Evolutionary conservation across 2,888 invertebrate species (phyloP).

Genomic region (Lithosia quadra): DNA sequence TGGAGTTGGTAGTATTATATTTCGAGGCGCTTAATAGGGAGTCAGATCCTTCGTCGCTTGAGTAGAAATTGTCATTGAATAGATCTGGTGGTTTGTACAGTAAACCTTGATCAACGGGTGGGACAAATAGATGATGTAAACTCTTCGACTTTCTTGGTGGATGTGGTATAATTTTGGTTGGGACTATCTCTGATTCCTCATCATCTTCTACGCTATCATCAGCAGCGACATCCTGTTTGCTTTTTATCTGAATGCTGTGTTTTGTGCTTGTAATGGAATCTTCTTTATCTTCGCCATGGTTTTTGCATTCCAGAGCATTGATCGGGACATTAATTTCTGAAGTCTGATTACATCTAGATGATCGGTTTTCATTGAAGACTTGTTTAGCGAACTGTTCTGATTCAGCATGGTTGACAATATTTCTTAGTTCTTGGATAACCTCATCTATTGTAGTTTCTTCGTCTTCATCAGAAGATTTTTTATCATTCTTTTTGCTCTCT

Average conservation of each 20-base stretch:
- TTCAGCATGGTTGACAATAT: constrained; percentile 95
- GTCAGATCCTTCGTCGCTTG: constrained; percentile 90
- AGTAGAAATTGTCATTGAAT: constrained; percentile 87
- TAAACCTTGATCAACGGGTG: constrained; percentile 87
- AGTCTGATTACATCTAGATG: constrained; percentile 76
- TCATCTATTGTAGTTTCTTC: constrained; percentile 95
- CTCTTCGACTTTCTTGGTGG: constrained; percentile 93
- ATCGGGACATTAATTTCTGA: constrained; percentile 78
- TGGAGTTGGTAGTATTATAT: constrained; percentile 72
- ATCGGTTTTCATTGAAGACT: constrained; percentile 64
- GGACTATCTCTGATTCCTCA: constrained; percentile 90
- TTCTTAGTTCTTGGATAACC: constrained; percentile 94
- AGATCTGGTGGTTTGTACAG: constrained; percentile 85
- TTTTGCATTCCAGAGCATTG: constrained; percentile 69
- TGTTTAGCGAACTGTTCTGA: constrained; percentile 88
- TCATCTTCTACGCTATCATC: constrained; percentile 82
- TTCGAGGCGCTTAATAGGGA: constrained; percentile 89
- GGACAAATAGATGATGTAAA: constrained; percentile 89
- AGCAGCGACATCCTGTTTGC: constrained; percentile 79
- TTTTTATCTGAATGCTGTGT: constrained; percentile 82
- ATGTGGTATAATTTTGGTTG: constrained; percentile 92
- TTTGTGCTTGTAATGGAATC: constrained; percentile 86
- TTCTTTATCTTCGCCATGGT: constrained; percentile 76
- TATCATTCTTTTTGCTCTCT: constrained; percentile 70
- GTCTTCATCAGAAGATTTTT: constrained; percentile 88